These are phyloP conservation scores for Drosophila prosaltans DNA, from an alignment of 1,140 invertebrate genomes.

Conservation along the genomic window DNA sequence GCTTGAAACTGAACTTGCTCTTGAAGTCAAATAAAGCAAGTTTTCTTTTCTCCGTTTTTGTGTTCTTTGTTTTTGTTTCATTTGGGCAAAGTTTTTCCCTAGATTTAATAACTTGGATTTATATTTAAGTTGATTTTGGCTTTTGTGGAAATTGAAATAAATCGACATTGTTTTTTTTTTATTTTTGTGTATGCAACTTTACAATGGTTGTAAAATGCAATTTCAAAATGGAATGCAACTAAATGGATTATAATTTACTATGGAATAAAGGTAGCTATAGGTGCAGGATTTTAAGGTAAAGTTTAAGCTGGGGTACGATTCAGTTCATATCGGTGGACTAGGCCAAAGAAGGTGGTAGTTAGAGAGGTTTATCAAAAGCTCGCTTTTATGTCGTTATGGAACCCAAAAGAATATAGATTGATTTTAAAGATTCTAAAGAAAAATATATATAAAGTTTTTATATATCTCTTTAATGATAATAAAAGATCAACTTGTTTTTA, in stretches of 20 bases:
- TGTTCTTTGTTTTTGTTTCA: conserved; percentile 18
- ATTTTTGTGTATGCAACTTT: conserved; percentile 5
- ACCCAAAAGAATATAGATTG: too few relatives aligned
- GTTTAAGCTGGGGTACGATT: neutral
- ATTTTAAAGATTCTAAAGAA: too few relatives aligned
- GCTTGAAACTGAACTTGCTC: conserved; percentile 51
- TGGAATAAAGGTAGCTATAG: neutral
- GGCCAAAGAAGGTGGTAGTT: too few relatives aligned
- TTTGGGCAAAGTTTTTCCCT: conserved; percentile 36
- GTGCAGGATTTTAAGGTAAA: neutral
- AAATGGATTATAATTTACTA: neutral
- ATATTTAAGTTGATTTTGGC: conserved; percentile 41
- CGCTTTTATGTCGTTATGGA: too few relatives aligned
- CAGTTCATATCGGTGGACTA: too few relatives aligned
- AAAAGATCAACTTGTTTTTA: too few relatives aligned
- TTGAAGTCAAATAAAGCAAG: conserved; percentile 42
- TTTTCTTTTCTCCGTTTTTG: conserved; percentile 29
- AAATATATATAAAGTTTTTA: too few relatives aligned
- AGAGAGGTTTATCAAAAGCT: too few relatives aligned
- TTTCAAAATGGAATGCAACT: neutral
- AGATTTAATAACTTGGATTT: conserved; percentile 55
- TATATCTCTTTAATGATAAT: too few relatives aligned
- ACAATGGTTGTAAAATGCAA: conserved; percentile 2
- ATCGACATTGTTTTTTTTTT: conserved; percentile 33
- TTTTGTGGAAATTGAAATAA: conserved; percentile 46